Percentiles rank a stretch among this genome's conserved stretches.
Evolutionary conservation across 2,113 vertebrate genomes (phyloP).

Genomic region (Pandion haliaetus): DNA sequence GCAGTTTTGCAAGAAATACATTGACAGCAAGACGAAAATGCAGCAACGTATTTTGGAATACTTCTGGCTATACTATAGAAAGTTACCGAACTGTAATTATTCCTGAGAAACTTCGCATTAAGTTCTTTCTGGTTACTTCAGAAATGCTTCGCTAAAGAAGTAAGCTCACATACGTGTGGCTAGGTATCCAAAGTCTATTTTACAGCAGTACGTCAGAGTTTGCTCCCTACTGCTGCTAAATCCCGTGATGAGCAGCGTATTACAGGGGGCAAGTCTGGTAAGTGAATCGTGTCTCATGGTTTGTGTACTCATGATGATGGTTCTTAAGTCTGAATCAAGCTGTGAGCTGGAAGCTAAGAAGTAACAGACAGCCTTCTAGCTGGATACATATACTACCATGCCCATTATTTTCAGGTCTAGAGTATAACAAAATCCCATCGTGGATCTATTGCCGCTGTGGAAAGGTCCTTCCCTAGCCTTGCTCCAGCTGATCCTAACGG

Average conservation of each 20-base stretch:
- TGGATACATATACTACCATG: background rate
- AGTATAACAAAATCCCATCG: background rate
- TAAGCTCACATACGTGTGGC: rapidly evolving
- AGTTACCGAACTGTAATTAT: background rate
- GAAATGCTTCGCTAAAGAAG: background rate
- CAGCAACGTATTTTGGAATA: background rate
- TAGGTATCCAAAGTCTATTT: background rate
- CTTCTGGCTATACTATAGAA: background rate
- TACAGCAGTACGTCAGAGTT: background rate
- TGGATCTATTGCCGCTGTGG: background rate
- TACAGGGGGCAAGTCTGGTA: background rate
- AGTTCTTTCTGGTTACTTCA: background rate
- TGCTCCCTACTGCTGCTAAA: background rate
- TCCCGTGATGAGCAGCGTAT: background rate
- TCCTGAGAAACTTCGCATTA: background rate
- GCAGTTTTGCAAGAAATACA: background rate
- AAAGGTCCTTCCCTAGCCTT: background rate
- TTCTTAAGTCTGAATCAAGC: background rate
- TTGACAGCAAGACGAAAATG: background rate
- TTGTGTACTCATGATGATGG: background rate
- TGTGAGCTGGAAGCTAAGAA: background rate
- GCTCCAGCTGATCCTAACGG: background rate
- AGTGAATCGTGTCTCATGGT: background rate
- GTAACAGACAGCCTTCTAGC: background rate
- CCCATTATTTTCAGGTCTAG: background rate